Evolutionary conservation across 1,140 invertebrate genomes (phyloP), one percentile per base, ranked within the genome.

Genomic region (Euschistus heros): DNA sequence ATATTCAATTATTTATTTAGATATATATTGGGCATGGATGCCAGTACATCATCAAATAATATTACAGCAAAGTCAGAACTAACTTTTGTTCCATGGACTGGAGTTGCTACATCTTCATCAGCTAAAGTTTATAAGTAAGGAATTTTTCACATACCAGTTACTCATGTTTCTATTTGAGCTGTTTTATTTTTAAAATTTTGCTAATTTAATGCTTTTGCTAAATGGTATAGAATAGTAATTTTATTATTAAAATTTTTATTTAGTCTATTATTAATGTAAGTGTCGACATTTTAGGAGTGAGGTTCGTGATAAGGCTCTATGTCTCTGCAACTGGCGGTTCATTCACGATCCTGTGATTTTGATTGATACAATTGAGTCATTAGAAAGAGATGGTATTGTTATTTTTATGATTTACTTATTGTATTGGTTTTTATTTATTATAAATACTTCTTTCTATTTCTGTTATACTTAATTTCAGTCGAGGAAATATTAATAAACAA

Each of bases 261-360:
- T n/a, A n/a, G 30, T 30, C 30, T 30, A 30, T 30, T 3, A 30
- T 30, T 30, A 5, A 5, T 30, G 8, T 30, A 5, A 37, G 13
- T 6, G 33, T 37, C 13, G 8, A 10, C 6, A 37, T 74, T 75
- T 59, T 71, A 88, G 87, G 69, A 88, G 86, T 65, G 80, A 84
- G 64, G 88, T 90, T 71, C 79, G 92, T 65, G 84, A 87, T 65
- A 83, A 86, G 73, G 89, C 87, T 0, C 75, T 94, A 57, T 83
- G 88, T 71, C 76, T 96, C 55, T 95, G 92, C 78, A 90, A 91
- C 17, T 96, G 92, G 92, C 81, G 82, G 67, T 84, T 85, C 72
- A 86, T 90, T 69, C 82, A 80, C 72, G 84, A 87, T 47, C 73
- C 75, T 3, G 73, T 74, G 70, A 72, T 73, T 0, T 69, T 76